Base-by-base conservation (phyloP, 64 coral and sea anemone species). In the Astreopora myriophthalma region DNA sequence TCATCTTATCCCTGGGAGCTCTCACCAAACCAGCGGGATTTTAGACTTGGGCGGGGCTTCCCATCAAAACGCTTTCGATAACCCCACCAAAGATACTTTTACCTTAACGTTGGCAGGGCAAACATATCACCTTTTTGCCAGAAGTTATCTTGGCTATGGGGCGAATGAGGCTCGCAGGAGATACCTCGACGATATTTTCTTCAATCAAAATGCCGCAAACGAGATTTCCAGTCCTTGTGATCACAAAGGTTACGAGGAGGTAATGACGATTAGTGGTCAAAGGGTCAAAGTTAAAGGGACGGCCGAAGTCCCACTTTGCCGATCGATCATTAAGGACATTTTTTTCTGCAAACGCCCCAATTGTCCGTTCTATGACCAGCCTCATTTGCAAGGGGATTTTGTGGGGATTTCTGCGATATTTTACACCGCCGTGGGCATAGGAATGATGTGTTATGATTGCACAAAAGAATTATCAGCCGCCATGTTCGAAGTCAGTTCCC, bases 1-100 rank as follows among this genome's bases (percentile, higher is more conserved):
- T 20, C 60, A 31, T 29, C 66, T 89, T 64, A 16, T 42, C 51
- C 71, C 52, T 16, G 73, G 70, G 52, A 66, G 35, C 1, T 64
- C 48, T 38, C 5, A 19, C 5, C 12, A 1, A 1, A 76, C 69
- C 4, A 76, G 58, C 58, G 86, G 86, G 5, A 58, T 88, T 28
- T 38, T 88, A 3, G 86, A 88, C 31, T 34, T 88, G 34, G 86
- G 86, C 8, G 86, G 86, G 71, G 86, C 48, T 52, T 75, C 86
- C 48, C 67, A 72, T 63, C 71, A 88, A 37, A 88, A 76, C 44
- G 13, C 86, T n/a, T 61, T 72, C 17, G 17, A 88, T 20, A 25
- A 13, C 30, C 17, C 33, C 19, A 12, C 11, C 2, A 49, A 33
- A 17, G 42, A 24, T 25, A 51, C 25, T 3, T 11, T 36, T 33